Evolutionary conservation across 2,113 vertebrate genomes (phyloP).

Genomic region (Poecilia latipinna): DNA sequence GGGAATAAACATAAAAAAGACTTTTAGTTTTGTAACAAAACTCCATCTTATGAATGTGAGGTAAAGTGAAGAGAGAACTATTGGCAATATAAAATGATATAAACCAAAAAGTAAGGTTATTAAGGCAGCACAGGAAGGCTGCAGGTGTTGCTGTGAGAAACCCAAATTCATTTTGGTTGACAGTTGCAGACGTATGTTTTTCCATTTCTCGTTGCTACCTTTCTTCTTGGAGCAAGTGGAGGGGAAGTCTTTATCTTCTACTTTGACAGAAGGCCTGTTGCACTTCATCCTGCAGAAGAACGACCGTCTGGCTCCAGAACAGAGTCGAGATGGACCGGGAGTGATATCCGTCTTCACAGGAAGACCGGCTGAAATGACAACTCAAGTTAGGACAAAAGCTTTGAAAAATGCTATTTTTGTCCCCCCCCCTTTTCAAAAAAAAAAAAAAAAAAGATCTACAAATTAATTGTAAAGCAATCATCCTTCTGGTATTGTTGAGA

Average conservation of each 20-base stretch:
- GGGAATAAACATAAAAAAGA: conserved; percentile 24
- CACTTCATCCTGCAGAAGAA: conserved; percentile 99
- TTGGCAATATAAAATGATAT: background rate
- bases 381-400: background rate
- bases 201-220: conserved; percentile 76
- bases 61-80: background rate
- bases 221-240: conserved; percentile 99
- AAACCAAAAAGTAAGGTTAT: background rate
- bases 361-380: conserved; percentile 87
- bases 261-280: conserved; percentile 95
- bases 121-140: background rate
- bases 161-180: background rate
- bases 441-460: background rate
- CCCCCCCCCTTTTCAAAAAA: too few species aligned
- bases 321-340: conserved; percentile 92
- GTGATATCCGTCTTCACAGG: conserved; percentile 98
- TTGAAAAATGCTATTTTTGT: background rate
- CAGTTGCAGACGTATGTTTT: too few species aligned
- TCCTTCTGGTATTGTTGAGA: background rate
- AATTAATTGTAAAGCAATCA: background rate
- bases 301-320: conserved; percentile 94
- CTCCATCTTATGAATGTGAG: background rate
- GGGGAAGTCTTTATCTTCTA: conserved; percentile 97
- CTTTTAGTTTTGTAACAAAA: conserved; percentile 9
- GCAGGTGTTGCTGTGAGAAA: background rate